Conservation (phyloP, 2,797 vertebrate species). For the Capromys pilorides region DNA sequence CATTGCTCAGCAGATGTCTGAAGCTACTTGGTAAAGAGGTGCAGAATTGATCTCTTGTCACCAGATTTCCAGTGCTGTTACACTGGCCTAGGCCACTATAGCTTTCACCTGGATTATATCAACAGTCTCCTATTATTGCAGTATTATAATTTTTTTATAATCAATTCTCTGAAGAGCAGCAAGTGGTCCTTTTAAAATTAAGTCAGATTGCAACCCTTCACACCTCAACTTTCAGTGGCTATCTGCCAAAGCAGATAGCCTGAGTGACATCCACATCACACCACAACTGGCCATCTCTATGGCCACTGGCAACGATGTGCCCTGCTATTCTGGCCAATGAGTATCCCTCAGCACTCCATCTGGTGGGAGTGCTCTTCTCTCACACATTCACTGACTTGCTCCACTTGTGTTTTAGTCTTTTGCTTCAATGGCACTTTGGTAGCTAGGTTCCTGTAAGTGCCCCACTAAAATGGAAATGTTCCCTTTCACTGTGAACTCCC, state of each 20-base stretch:
- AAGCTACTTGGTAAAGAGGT: neutral
- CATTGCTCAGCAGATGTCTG: neutral
- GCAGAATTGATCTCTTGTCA: neutral
- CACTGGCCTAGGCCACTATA: neutral
- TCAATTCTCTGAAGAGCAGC: neutral
- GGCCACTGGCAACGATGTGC: neutral
- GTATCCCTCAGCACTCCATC: neutral
- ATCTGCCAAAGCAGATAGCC: neutral
- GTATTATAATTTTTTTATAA: neutral
- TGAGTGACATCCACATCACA: neutral
- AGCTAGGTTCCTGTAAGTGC: neutral
- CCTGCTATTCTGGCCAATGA: neutral
- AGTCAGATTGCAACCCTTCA: neutral
- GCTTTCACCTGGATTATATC: neutral
- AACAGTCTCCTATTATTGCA: neutral
- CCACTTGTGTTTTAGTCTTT: neutral
- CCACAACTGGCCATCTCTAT: neutral
- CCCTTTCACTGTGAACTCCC: neutral
- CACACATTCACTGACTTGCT: neutral
- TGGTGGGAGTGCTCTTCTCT: neutral
- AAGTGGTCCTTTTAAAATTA: slow-evolving; percentile 13
- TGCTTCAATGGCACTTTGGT: neutral
- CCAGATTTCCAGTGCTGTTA: neutral
- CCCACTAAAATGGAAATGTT: neutral
- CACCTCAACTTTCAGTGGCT: neutral